Percentiles rank a stretch among this genome's conserved stretches.
Conservation (phyloP, 2,888 invertebrate species). For the Thymelicus lineola region DNA sequence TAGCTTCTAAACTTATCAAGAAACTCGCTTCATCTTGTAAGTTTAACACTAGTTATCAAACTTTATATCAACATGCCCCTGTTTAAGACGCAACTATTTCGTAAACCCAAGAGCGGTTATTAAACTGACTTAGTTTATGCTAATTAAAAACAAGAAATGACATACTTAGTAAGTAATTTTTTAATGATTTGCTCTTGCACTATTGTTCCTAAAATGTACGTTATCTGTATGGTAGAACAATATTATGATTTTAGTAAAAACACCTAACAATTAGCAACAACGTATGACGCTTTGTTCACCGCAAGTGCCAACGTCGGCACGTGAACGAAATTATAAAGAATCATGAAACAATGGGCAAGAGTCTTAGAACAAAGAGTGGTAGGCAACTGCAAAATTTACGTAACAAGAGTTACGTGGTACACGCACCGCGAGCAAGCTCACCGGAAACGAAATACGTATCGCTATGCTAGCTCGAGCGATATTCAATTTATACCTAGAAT, state of each 20-base stretch:
- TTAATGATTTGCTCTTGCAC: too few species aligned
- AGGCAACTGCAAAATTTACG: conserved; percentile 65
- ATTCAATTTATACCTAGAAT: conserved; percentile 55
- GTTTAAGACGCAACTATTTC: too few species aligned
- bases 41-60: too few species aligned
- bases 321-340: conserved; percentile 22
- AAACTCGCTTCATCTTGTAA: too few species aligned
- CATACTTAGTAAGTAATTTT: too few species aligned
- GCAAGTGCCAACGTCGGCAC: conserved; percentile 13
- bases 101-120: too few species aligned
- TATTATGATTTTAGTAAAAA: neutral
- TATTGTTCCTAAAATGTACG: too few species aligned
- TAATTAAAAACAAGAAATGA: too few species aligned
- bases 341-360: conserved; percentile 21
- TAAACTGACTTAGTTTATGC: too few species aligned
- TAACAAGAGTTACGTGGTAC: conserved; percentile 58
- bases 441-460: conserved; percentile 58
- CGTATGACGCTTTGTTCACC: conserved; percentile 19
- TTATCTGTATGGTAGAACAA: too few species aligned
- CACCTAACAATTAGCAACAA: conserved; percentile 8
- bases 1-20: too few species aligned
- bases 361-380: conserved; percentile 37
- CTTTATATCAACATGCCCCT: too few species aligned
- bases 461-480: conserved; percentile 35
- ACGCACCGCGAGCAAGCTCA: conserved; percentile 48